These are phyloP conservation scores for Conomelus anceps DNA, from an alignment of 2,888 invertebrate genomes.

Conservation along the genomic window DNA sequence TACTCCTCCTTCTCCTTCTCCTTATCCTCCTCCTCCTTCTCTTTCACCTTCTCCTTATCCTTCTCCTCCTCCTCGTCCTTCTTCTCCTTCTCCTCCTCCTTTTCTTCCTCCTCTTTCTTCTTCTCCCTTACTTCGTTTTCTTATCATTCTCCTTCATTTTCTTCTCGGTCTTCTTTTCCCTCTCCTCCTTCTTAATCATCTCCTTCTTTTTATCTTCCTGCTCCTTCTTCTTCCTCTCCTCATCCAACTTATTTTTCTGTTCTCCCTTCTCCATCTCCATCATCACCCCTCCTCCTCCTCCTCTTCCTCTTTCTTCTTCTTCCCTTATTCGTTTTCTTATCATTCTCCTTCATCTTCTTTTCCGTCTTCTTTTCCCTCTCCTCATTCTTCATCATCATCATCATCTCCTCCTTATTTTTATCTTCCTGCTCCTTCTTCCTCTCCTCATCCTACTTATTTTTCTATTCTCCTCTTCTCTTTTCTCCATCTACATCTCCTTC, in stretches of 20 bases:
- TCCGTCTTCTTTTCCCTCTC: background rate
- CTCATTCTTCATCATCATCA: background rate
- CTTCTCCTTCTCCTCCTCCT: background rate
- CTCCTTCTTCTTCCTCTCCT: background rate
- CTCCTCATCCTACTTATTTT: background rate
- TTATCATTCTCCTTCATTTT: background rate
- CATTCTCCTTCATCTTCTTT: background rate
- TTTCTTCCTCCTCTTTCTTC: background rate
- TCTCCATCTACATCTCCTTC: background rate
- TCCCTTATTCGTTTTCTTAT: background rate
- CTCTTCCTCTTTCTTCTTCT: background rate
- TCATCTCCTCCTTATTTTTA: background rate
- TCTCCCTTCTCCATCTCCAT: background rate
- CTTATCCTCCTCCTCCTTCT: background rate
- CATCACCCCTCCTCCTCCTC: background rate
- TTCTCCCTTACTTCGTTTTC: background rate
- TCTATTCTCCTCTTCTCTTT: background rate
- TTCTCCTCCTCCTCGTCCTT: background rate
- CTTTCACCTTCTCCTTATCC: background rate
- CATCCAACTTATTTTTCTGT: background rate
- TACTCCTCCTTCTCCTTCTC: background rate
- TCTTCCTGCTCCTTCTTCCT: background rate
- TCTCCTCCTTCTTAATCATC: background rate
- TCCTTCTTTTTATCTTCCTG: background rate
- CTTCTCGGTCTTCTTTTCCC: too few species aligned